Evolutionary conservation across 2,888 invertebrate species (phyloP).

Genomic region (Aspidapion aeneum): DNA sequence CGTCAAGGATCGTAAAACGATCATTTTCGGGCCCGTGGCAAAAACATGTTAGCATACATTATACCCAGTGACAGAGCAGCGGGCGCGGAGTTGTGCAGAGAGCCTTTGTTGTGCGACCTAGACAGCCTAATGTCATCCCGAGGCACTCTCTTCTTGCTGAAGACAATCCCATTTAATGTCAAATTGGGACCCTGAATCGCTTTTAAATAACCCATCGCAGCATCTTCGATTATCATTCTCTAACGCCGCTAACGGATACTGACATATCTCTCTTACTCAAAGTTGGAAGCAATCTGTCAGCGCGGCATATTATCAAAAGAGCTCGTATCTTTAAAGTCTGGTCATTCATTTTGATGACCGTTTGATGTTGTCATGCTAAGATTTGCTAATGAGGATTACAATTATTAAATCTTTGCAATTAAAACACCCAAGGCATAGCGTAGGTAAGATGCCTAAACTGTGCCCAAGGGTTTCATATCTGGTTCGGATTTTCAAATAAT

Average conservation of each 20-base stretch:
- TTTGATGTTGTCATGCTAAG: background rate
- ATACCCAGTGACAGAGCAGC: conserved; percentile 48
- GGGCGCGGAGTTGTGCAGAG: conserved; percentile 38
- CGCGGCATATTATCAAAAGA: no score
- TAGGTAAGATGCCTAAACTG: no score
- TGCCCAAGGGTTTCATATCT: no score
- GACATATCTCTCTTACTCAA: background rate
- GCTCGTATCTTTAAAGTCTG: no score
- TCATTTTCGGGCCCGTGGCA: conserved; percentile 42
- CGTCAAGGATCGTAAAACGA: conserved; percentile 45
- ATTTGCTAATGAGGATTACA: background rate
- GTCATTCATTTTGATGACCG: background rate
- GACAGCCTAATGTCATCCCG: conserved; percentile 48
- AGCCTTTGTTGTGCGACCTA: conserved; percentile 47
- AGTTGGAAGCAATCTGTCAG: no score
- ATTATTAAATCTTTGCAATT: no score
- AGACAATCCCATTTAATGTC: conserved; percentile 49
- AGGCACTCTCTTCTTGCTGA: conserved; percentile 45
- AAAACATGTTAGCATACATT: conserved; percentile 50
- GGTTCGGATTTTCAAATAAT: no score
- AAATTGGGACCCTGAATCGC: conserved; percentile 45
- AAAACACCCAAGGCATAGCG: no score
- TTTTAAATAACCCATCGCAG: conserved; percentile 40
- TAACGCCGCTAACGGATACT: background rate
- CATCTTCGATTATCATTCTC: background rate